A percentile compares a stretch with the other conserved stretches of the same genome.
These are phyloP conservation scores for Darwinula stevensoni DNA, from an alignment of 2,888 invertebrate species.

Conservation along the genomic window DNA sequence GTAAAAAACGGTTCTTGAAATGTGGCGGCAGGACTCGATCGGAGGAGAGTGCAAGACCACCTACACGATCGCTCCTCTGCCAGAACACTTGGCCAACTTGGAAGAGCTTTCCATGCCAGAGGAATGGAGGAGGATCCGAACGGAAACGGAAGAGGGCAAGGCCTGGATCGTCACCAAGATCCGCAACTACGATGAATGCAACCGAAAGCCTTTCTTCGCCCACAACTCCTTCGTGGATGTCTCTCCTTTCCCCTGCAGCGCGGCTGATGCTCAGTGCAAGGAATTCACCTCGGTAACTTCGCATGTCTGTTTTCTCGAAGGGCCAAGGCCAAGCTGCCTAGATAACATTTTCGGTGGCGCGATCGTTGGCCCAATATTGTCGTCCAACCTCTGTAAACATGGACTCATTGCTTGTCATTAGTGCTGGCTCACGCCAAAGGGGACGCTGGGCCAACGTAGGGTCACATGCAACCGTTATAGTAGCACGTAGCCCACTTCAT, in stretches of 20 bases:
- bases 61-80: slow-evolving; percentile 12
- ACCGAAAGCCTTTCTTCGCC: slow-evolving; percentile 12
- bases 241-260: background rate
- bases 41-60: slow-evolving; percentile 14
- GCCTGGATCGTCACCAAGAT: slow-evolving; percentile 14
- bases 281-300: background rate
- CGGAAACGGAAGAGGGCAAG: background rate
- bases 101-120: slow-evolving; percentile 1
- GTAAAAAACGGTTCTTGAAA: too few relatives aligned
- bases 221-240: slow-evolving; percentile 7
- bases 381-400: too few relatives aligned
- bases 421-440: too few relatives aligned
- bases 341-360: too few relatives aligned
- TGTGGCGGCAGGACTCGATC: slow-evolving; percentile 12
- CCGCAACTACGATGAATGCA: slow-evolving; percentile 17
- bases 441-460: too few relatives aligned
- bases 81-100: slow-evolving; percentile 7
- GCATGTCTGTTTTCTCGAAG: too few relatives aligned
- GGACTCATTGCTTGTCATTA: too few relatives aligned
- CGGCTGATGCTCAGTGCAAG: background rate
- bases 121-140: background rate
- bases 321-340: too few relatives aligned
- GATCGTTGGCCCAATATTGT: too few relatives aligned
- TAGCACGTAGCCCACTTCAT: too few relatives aligned
- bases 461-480: too few relatives aligned